A percentile compares a stretch with the other conserved stretches of the same genome.
phyloP scores from a whole-genome alignment of 2,888 invertebrate genomes.

The Stenoptilia bipunctidactyla region DNA sequence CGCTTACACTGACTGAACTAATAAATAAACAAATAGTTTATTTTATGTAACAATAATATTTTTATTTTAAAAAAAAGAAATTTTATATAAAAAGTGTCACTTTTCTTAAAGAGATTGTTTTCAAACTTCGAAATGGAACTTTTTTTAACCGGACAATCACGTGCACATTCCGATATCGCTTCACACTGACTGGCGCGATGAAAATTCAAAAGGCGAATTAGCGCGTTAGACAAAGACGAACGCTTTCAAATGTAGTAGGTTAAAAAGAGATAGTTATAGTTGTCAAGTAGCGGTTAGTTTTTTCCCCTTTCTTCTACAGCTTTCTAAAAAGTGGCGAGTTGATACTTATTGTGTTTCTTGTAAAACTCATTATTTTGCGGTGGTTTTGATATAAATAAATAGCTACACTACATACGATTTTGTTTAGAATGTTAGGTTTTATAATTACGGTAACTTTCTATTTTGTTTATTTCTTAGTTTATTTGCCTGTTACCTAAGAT shows the following conservation, averaged over 20 bases:
- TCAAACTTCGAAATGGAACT: too few relatives aligned
- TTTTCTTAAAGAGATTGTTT: too few relatives aligned
- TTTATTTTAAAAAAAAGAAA: too few relatives aligned
- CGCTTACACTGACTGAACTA: too few relatives aligned
- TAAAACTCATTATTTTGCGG: constrained; percentile 14
- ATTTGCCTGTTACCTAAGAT: too few relatives aligned
- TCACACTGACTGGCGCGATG: constrained; percentile 37
- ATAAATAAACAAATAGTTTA: too few relatives aligned
- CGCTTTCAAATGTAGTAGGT: constrained; percentile 17
- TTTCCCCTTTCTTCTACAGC: constrained; percentile 65
- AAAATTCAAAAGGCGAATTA: constrained; percentile 23
- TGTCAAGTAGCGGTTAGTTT: constrained; percentile 63
- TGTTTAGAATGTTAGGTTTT: background rate
- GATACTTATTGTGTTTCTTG: constrained; percentile 32
- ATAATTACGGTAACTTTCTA: background rate
- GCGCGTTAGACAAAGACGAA: constrained; percentile 32
- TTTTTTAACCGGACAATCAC: too few relatives aligned
- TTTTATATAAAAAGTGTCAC: too few relatives aligned
- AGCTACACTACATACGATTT: too few relatives aligned
- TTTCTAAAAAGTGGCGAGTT: constrained; percentile 60
- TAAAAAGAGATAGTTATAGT: constrained; percentile 36
- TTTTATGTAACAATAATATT: too few relatives aligned
- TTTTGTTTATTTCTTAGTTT: background rate
- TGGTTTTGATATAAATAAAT: too few relatives aligned
- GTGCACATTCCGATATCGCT: too few relatives aligned